A percentile compares a stretch with the other conserved stretches of the same genome.
These are phyloP conservation scores for Polydrusus pterygomalis DNA, from an alignment of 2,888 invertebrate genomes.

Conservation along the genomic window DNA sequence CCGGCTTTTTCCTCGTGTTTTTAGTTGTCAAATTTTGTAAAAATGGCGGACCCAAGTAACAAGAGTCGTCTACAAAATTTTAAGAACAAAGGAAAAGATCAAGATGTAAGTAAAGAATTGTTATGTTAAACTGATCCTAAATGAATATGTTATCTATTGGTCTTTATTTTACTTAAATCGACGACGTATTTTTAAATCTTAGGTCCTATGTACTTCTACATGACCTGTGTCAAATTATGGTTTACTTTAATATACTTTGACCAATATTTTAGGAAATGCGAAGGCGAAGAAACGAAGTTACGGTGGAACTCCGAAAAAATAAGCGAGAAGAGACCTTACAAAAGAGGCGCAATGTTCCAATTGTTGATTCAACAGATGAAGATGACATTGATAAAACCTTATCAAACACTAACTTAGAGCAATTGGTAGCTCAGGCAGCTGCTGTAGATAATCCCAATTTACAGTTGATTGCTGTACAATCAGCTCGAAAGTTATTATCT, in stretches of 20 bases:
- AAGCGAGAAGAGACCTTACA: constrained; percentile 97
- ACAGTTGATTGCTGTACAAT: constrained; percentile 94
- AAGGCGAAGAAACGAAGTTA: constrained; percentile 96
- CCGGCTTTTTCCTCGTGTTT: constrained; percentile 65
- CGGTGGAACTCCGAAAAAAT: constrained; percentile 97
- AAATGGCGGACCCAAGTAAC: constrained; percentile 79
- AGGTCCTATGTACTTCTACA: not conserved
- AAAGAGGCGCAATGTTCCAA: constrained; percentile 96
- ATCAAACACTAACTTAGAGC: constrained; percentile 83
- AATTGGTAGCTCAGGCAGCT: constrained; percentile 90
- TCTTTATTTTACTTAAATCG: not conserved
- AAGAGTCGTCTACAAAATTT: constrained; percentile 94
- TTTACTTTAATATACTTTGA: constrained; percentile 28
- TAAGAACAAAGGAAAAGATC: constrained; percentile 99
- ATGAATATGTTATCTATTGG: not conserved
- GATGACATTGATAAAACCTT: constrained; percentile 83
- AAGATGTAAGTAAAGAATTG: constrained; percentile 85
- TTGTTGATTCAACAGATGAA: constrained; percentile 89
- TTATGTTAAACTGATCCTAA: not conserved
- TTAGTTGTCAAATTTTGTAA: constrained; percentile 67
- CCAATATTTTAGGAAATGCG: constrained; percentile 89
- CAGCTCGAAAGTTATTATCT: constrained; percentile 95
- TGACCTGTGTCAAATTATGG: constrained; percentile 11
- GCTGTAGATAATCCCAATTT: constrained; percentile 85
- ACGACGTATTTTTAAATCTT: not conserved